Percentiles rank a stretch among this genome's conserved stretches.
Conservation (phyloP, 2,797 vertebrate species). For the Micropoecilia bifurca region DNA sequence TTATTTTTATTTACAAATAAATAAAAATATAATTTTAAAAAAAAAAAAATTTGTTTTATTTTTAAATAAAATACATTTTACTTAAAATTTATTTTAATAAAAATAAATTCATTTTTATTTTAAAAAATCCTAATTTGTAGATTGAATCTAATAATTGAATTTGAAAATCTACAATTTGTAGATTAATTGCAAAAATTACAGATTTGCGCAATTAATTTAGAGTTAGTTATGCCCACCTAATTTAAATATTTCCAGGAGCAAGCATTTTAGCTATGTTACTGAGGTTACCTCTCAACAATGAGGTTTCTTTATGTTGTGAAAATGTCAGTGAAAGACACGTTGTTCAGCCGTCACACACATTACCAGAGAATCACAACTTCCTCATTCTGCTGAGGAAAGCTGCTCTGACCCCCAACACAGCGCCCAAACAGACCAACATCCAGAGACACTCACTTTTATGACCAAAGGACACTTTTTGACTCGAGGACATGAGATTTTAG, state of each 20-base stretch:
- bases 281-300: conserved; percentile 1
- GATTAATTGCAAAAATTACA: too few species aligned
- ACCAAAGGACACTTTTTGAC: not conserved
- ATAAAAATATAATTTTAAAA: too few species aligned
- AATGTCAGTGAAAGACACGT: conserved; percentile 31
- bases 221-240: not conserved
- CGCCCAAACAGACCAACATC: not conserved
- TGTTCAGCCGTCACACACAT: conserved; percentile 28
- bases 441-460: not conserved
- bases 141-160: too few species aligned
- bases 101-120: too few species aligned
- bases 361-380: not conserved
- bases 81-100: too few species aligned
- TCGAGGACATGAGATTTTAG: not conserved
- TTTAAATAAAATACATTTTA: too few species aligned
- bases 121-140: too few species aligned
- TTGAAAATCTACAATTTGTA: too few species aligned
- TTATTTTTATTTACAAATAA: too few species aligned
- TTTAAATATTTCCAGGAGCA: not conserved
- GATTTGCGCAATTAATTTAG: too few species aligned
- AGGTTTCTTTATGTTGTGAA: conserved; percentile 6
- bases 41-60: too few species aligned
- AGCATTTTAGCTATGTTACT: conserved; percentile 1
- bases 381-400: conserved; percentile 14
- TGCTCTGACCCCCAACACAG: conserved; percentile 3